Evolutionary conservation across 2,113 vertebrate genomes (phyloP).

Genomic region (Miniopterus natalensis): DNA sequence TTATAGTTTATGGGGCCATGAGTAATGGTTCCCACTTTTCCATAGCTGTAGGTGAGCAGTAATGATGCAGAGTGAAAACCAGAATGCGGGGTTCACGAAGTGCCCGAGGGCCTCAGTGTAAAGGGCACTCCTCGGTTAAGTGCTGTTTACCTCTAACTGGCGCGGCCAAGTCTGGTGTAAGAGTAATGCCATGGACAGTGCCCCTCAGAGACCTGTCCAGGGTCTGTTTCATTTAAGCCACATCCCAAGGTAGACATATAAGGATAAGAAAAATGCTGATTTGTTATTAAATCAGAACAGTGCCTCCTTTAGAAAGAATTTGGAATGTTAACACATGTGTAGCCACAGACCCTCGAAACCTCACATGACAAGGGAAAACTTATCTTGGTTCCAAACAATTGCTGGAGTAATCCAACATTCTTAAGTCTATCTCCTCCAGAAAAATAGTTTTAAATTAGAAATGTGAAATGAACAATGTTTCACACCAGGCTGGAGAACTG

Average conservation of each 20-base stretch:
- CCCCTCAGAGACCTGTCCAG: neutral
- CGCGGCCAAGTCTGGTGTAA: rapidly evolving
- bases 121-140: neutral
- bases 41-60: neutral
- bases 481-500: conserved; percentile 56
- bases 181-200: neutral
- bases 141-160: neutral
- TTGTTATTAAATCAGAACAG: conserved; percentile 31
- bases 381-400: conserved; percentile 67
- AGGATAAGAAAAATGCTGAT: neutral
- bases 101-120: neutral
- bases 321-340: neutral
- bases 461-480: conserved; percentile 63
- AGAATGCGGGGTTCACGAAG: neutral
- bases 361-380: conserved; percentile 37
- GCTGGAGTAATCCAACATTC: conserved; percentile 65
- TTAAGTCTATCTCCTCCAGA: conserved; percentile 67
- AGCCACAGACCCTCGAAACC: conserved; percentile 43
- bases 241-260: neutral
- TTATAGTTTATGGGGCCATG: neutral
- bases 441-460: conserved; percentile 75
- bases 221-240: neutral
- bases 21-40: neutral
- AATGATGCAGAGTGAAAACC: neutral
- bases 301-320: neutral